These are phyloP conservation scores for Epizoanthus ramosus DNA, from an alignment of 92 coral and sea anemone genomes.

Conservation along the genomic window DNA sequence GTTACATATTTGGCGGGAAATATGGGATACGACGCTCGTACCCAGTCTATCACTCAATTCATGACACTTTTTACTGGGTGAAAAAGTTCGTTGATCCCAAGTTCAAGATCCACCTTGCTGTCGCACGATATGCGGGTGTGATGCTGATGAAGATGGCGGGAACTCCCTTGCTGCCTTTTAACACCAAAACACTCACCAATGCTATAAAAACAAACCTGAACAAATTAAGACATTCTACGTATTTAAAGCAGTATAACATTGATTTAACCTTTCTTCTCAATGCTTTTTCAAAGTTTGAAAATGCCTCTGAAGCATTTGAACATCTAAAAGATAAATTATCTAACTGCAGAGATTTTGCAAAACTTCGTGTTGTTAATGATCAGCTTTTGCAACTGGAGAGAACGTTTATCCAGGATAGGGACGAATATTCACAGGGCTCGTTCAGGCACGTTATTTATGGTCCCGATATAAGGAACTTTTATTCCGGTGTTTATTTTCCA, in stretches of 20 bases:
- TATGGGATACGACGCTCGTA: constrained; percentile 72
- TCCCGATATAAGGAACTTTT: constrained; percentile 56
- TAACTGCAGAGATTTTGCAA: constrained; percentile 46
- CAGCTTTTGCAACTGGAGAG: constrained; percentile 81
- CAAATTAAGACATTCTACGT: constrained; percentile 15
- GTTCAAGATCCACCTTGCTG: constrained; percentile 86
- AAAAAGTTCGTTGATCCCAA: constrained; percentile 88
- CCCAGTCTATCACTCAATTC: constrained; percentile 86
- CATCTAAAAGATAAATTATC: constrained; percentile 44
- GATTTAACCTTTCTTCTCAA: constrained; percentile 50
- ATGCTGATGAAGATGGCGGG: constrained; percentile 74
- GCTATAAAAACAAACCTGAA: constrained; percentile 38
- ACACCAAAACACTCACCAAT: constrained; percentile 63
- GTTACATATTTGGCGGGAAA: constrained; percentile 81
- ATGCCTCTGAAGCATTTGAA: constrained; percentile 59
- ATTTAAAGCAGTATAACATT: constrained; percentile 48
- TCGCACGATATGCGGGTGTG: constrained; percentile 69
- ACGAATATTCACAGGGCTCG: constrained; percentile 38
- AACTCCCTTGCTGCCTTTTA: constrained; percentile 72
- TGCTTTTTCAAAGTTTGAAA: constrained; percentile 64
- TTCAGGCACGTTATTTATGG: constrained; percentile 75
- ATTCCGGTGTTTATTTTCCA: constrained; percentile 66
- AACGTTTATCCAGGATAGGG: constrained; percentile 69
- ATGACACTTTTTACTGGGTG: constrained; percentile 82
- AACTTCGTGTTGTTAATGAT: constrained; percentile 74